A percentile compares a stretch with the other conserved stretches of the same genome.
Evolutionary conservation across 64 coral and sea anemone genomes (phyloP).

Genomic region (Montipora efflorescens): DNA sequence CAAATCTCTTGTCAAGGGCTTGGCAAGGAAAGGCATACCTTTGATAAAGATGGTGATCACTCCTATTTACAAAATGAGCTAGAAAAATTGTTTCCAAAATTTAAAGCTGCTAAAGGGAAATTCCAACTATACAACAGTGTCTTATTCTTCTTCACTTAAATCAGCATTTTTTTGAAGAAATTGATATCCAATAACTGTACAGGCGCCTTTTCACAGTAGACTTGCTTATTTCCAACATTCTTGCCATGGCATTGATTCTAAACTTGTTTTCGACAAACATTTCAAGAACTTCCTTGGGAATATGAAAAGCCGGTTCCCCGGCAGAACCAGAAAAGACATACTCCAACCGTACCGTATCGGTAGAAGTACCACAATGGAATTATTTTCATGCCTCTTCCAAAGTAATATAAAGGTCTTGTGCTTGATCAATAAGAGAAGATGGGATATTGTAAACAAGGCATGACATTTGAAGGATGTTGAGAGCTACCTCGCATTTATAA

Average conservation of each 20-base stretch:
- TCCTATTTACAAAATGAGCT: too few species aligned
- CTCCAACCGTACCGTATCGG: not conserved
- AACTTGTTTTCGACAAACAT: conserved; percentile 59
- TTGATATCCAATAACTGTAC: not conserved
- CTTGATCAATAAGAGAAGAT: too few species aligned
- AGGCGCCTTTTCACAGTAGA: conserved; percentile 53
- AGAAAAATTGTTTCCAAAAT: too few species aligned
- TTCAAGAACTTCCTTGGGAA: conserved; percentile 37
- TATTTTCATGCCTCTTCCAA: too few species aligned
- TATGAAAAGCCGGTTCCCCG: conserved; percentile 25
- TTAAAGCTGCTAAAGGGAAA: too few species aligned
- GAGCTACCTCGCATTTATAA: not conserved
- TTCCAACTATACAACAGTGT: conserved; percentile 21
- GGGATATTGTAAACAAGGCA: not conserved
- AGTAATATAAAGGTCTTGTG: too few species aligned
- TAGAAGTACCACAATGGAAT: too few species aligned
- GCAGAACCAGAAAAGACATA: conserved; percentile 48
- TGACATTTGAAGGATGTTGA: not conserved
- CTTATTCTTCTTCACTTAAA: conserved; percentile 32
- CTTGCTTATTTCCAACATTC: conserved; percentile 37
- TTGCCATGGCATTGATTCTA: conserved; percentile 33
- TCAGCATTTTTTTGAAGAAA: conserved; percentile 51
- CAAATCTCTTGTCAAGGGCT: too few species aligned
- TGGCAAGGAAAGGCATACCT: too few species aligned
- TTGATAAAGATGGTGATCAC: too few species aligned